phyloP scores from a whole-genome alignment of 1,140 invertebrate genomes.

The Bombus pascuorum region DNA sequence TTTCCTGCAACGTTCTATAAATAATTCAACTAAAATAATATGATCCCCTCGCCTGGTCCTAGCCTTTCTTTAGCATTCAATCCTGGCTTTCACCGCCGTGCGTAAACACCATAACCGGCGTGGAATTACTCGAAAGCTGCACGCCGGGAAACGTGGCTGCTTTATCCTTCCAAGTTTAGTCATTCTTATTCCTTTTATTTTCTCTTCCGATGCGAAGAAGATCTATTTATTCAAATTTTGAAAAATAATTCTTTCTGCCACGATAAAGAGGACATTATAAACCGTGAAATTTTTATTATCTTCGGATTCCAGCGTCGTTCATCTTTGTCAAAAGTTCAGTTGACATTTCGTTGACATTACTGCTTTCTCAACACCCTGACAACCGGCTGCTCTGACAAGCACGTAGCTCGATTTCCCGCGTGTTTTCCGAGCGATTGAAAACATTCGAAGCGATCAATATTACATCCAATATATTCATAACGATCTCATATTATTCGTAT shows the following conservation, averaged over 20 bases:
- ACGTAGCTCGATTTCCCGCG: too few species aligned
- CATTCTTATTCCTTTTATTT: too few species aligned
- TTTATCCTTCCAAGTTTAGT: neutral
- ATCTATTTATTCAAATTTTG: neutral
- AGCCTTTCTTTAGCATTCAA: conserved; percentile 56
- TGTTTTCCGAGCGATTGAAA: too few species aligned
- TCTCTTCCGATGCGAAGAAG: neutral
- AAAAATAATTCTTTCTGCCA: neutral
- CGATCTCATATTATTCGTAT: too few species aligned
- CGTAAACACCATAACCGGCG: conserved; percentile 49
- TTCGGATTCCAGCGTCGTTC: neutral
- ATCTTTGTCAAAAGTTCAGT: neutral
- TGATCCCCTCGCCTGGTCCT: conserved; percentile 19
- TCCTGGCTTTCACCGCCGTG: conserved; percentile 42
- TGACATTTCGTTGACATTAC: neutral
- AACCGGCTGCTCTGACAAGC: too few species aligned
- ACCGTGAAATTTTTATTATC: too few species aligned
- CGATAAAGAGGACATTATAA: neutral
- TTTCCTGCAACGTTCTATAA: conserved; percentile 62
- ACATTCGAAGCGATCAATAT: too few species aligned
- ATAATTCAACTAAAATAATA: conserved; percentile 73
- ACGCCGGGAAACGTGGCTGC: neutral
- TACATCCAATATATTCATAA: fast-evolving
- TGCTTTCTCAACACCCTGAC: too few species aligned
- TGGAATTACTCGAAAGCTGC: conserved; percentile 7